Evolutionary conservation across 2,797 vertebrate genomes (phyloP), one percentile per base, ranked within the genome.

Genomic region (Perodicticus potto): DNA sequence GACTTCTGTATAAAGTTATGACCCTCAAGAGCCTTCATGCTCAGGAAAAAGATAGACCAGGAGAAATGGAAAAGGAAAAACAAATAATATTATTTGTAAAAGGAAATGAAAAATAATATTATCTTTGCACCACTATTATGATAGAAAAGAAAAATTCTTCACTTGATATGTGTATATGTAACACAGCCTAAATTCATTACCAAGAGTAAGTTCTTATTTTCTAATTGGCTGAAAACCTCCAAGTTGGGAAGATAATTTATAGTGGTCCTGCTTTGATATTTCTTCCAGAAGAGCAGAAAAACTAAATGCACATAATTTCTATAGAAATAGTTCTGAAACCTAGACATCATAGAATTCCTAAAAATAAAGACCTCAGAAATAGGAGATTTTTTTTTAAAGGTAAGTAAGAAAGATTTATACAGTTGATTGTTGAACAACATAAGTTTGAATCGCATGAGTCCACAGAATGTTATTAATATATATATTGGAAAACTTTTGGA

Each of bases 171-270:
- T 57, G 11, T 37, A 72, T 45, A 19, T 2, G 40, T 86, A 73
- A 55, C 43, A 81, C 20, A 82, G 12, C 2, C 27, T 86, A 78
- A 76, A 40, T 63, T n/a, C 27, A 76, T 74, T 25, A 59, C 10
- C 4, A 37, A 72, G 12, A 73, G 45, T 88, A 88, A 88, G 85
- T 74, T 90, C n/a, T 86, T 76, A 76, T 78, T 69, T 89, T 89
- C 25, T 74, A 45, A 49, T 73, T 74, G 84, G 17, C 40, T 40
- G 9, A 81, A 90, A 91, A 49, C 16, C 5, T 8, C 6, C 16
- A 73, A 49, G 4, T 23, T 69, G 29, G 80, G n/a, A 73, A 83
- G 59, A 83, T 40, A 13, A 10, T 59, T 59, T 55, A 59, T 77
- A 72, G 23, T 72, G 7, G 27, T 49, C 25, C 14, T 45, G 10